phyloP scores from a whole-genome alignment of 2,888 invertebrate genomes.

The Heliconius ethilla region DNA sequence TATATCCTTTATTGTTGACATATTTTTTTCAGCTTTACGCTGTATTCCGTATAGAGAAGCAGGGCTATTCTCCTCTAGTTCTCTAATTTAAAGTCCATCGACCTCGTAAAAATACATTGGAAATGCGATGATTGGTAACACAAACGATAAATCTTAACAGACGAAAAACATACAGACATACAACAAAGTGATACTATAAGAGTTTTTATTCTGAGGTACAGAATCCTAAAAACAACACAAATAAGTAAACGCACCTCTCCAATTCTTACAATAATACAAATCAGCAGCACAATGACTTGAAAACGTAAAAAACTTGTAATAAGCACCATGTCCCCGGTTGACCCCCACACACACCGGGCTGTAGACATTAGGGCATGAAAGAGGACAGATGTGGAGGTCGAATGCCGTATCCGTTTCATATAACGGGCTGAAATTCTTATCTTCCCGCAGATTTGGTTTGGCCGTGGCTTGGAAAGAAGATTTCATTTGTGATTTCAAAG shows the following conservation, averaged over 20 bases:
- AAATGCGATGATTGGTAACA: too few species aligned
- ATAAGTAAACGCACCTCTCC: constrained; percentile 49
- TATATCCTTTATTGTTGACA: too few species aligned
- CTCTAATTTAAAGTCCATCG: too few species aligned
- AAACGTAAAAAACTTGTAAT: constrained; percentile 60
- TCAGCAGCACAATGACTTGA: constrained; percentile 64
- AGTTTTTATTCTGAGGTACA: not conserved
- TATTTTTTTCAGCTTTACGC: too few species aligned
- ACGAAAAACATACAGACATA: not conserved
- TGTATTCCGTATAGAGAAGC: too few species aligned
- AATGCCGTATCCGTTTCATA: constrained; percentile 52
- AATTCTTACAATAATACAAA: constrained; percentile 61
- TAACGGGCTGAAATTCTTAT: constrained; percentile 45
- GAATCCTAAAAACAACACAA: not conserved
- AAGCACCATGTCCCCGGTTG: constrained; percentile 55
- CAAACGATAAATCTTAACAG: too few species aligned
- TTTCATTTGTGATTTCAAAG: not conserved
- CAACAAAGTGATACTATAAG: not conserved
- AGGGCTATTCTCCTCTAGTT: too few species aligned
- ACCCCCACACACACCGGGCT: constrained; percentile 58
- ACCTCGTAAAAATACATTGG: too few species aligned
- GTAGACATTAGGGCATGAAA: constrained; percentile 57
- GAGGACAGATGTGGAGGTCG: constrained; percentile 57
- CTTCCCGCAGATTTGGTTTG: constrained; percentile 23
- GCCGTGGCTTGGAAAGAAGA: constrained; percentile 27